phyloP scores from a whole-genome alignment of 2,113 vertebrate genomes.

The Micronisus gabar region DNA sequence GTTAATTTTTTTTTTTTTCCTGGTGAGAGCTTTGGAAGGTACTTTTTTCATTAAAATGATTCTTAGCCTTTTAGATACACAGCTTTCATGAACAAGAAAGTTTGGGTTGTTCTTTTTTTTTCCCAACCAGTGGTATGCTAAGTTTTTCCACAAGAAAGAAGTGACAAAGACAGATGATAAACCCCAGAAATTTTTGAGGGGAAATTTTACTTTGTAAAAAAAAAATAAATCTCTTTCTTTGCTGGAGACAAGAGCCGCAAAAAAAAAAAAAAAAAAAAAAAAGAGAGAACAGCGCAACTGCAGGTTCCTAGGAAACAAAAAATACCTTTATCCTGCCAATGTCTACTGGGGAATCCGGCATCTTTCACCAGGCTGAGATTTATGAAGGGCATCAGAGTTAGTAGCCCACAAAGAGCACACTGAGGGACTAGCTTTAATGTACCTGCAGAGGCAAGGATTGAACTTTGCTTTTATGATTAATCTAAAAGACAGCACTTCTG shows the following conservation, averaged over 20 bases:
- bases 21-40: neutral
- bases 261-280: conserved; percentile 1
- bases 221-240: neutral
- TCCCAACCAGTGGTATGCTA: neutral
- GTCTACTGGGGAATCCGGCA: neutral
- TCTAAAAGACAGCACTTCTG: conserved; percentile 1
- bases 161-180: neutral
- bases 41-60: neutral
- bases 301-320: conserved; percentile 1
- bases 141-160: neutral
- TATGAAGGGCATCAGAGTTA: neutral
- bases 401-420: neutral
- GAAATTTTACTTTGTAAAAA: neutral
- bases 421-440: neutral
- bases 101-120: neutral
- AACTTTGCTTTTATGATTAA: conserved; percentile 15
- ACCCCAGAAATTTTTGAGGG: neutral
- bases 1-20: neutral
- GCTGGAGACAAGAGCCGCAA: neutral
- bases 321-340: neutral
- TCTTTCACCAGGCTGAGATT: conserved; percentile 17
- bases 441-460: neutral
- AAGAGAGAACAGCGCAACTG: neutral
- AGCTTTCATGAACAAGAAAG: neutral
- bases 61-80: neutral